Percentiles rank a stretch among this genome's conserved stretches.
These are phyloP conservation scores for Elgaria multicarinata DNA, from an alignment of 2,113 vertebrate species.

Conservation along the genomic window DNA sequence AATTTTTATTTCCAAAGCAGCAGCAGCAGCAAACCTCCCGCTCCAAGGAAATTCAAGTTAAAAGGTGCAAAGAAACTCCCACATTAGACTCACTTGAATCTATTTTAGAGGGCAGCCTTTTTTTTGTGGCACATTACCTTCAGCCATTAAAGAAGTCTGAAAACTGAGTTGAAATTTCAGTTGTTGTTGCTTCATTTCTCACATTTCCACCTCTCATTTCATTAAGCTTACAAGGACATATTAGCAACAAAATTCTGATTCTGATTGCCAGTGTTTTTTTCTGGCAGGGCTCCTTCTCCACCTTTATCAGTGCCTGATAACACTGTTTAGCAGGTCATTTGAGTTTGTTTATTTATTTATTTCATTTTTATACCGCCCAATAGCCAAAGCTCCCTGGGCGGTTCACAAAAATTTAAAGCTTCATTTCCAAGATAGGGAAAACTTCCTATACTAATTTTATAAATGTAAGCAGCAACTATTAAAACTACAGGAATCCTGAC, in stretches of 20 bases:
- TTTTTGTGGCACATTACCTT: neutral
- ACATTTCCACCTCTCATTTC: neutral
- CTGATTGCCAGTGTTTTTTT: neutral
- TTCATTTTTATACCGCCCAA: no score
- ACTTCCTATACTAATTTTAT: neutral
- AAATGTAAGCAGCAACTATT: neutral
- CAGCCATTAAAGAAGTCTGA: neutral
- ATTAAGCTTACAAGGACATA: neutral
- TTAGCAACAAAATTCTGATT: neutral
- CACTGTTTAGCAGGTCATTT: neutral
- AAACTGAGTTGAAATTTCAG: neutral
- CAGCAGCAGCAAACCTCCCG: neutral
- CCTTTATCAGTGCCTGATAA: neutral
- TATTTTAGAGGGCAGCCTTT: neutral
- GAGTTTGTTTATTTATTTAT: no score
- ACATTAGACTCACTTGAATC: neutral
- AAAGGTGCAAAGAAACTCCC: conserved; percentile 22
- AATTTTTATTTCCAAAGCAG: conserved; percentile 2
- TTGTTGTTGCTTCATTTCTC: neutral
- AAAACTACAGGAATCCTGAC: neutral
- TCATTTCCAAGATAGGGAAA: neutral
- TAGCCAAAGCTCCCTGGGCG: no score
- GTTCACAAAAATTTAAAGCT: no score
- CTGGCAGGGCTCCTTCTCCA: neutral
- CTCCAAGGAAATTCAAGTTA: conserved; percentile 2